Evolutionary conservation across 2,888 invertebrate genomes (phyloP), one percentile per base, ranked within the genome.

Genomic region (Andrena minutula): DNA sequence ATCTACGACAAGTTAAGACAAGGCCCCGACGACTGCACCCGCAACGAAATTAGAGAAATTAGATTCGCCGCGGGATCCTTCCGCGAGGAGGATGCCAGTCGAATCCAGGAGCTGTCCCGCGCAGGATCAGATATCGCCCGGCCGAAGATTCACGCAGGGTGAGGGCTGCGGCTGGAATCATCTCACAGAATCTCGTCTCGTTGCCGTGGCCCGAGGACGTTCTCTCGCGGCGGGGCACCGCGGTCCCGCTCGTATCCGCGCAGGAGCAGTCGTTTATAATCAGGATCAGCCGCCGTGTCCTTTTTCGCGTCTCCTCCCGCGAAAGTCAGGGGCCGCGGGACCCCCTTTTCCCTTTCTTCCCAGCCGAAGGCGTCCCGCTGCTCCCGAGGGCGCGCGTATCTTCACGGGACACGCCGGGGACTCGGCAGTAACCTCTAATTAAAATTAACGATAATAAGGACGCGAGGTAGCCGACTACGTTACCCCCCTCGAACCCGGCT

Each of bases 371-470:
- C 85, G 74, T 84, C 89, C 89, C 84, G 89, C 88, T 86, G 90
- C 72, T 89, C 74, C 83, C 78, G 85, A 78, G 85, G 79, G 83
- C 75, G 85, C 80, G 80, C 86, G 83, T 83, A 86, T 86, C 87
- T 79, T 80, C 78, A 65, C 76, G 41, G 66, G 76, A 75, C 72
- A 61, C 35, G 3, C 71, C 66, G 71, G 56, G 75, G 83, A 88
- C 84, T 83, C 88, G 81, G 88, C 89, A 88, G 88, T 90, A 89
- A 86, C 82, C 87, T 86, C 89, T 92, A 92, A 92, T 92, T 92
- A 91, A 92, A 92, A 92, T 91, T 90, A 92, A 92, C 89, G 92
- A 89, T 91, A 92, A 92, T 92, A 90, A 89, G 91, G 83, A 83
- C 73, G 71, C 82, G 75, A 68, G 75, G 75, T 74, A 79, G 79